A percentile compares a stretch with the other conserved stretches of the same genome.
phyloP scores from a whole-genome alignment of 2,888 invertebrate species.

The Caenorhabditis drosophilae region DNA sequence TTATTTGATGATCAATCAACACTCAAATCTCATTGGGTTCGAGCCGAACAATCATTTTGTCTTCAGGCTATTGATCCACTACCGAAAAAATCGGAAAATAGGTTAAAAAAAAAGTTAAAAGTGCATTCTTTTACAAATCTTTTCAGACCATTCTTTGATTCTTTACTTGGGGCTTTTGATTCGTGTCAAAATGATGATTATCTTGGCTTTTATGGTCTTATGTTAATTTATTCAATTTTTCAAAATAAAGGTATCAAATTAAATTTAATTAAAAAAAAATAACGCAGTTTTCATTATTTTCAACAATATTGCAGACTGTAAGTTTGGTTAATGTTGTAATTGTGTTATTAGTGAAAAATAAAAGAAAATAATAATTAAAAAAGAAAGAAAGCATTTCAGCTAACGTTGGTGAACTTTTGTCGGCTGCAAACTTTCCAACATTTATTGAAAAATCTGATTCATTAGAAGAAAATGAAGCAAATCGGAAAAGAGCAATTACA shows the following conservation, averaged over 20 bases:
- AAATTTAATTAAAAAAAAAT: too few relatives aligned
- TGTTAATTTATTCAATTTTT: slow-evolving; percentile 88
- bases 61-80: slow-evolving; percentile 10
- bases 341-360: slow-evolving; percentile 12
- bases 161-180: slow-evolving; percentile 84
- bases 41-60: slow-evolving; percentile 35
- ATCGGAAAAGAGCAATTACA: slow-evolving; percentile 12
- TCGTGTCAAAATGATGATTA: slow-evolving; percentile 89
- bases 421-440: slow-evolving; percentile 43
- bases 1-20: slow-evolving; percentile 59
- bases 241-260: slow-evolving; percentile 84
- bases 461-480: not conserved
- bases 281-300: slow-evolving; percentile 4
- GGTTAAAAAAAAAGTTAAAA: not conserved
- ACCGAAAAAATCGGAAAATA: slow-evolving; percentile 1
- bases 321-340: slow-evolving; percentile 37
- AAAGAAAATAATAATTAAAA: too few relatives aligned
- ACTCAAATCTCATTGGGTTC: slow-evolving; percentile 47
- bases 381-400: too few relatives aligned
- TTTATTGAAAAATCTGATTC: not conserved
- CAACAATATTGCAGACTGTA: slow-evolving; percentile 37
- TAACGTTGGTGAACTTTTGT: slow-evolving; percentile 47
- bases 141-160: slow-evolving; percentile 81
- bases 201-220: slow-evolving; percentile 85
- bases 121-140: too few relatives aligned